Conservation (phyloP, 2,888 invertebrate species). For the Aleiodes testaceus region DNA sequence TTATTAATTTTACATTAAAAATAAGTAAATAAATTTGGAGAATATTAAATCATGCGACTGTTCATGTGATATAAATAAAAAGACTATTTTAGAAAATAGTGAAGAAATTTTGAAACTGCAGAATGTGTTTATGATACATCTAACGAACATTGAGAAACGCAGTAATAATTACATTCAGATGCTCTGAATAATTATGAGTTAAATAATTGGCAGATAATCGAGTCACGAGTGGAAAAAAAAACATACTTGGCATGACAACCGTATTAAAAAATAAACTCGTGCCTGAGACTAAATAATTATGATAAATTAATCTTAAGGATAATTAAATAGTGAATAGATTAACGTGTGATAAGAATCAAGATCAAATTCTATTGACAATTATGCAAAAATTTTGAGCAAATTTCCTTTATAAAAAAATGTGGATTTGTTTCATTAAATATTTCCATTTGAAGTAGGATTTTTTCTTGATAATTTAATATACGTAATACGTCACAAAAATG, state of each 20-base stretch:
- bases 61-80: slow-evolving; percentile 42
- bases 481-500: no score
- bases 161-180: neutral
- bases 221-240: neutral
- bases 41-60: slow-evolving; percentile 27
- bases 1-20: slow-evolving; percentile 11
- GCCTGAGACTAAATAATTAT: slow-evolving; percentile 3
- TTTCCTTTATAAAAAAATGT: no score
- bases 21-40: neutral
- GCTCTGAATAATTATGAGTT: neutral
- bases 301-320: neutral
- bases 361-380: no score
- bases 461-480: no score
- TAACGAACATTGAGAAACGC: no score
- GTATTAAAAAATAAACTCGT: neutral
- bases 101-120: neutral
- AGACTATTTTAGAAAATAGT: slow-evolving; percentile 31
- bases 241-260: slow-evolving; percentile 1
- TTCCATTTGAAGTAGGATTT: no score
- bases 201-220: slow-evolving; percentile 9
- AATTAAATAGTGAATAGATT: no score
- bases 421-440: no score
- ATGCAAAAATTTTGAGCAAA: no score
- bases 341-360: no score
- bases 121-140: neutral